A percentile compares a stretch with the other conserved stretches of the same genome.
These are phyloP conservation scores for Pseudomugil tenellus DNA, from an alignment of 2,797 vertebrate species.

Conservation along the genomic window DNA sequence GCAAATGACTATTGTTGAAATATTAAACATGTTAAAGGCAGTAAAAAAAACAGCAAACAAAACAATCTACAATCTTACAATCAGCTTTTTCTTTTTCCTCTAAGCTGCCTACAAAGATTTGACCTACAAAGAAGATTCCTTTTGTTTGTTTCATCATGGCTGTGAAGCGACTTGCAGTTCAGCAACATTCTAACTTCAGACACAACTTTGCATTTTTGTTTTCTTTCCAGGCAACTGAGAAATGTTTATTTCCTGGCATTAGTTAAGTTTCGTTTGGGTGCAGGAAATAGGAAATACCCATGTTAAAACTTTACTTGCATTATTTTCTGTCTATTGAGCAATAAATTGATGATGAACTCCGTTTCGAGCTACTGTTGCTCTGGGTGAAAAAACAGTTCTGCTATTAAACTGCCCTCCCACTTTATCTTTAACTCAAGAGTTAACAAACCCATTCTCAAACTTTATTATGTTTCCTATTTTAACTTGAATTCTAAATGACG, in stretches of 20 bases:
- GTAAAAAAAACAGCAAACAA: constrained; percentile 30
- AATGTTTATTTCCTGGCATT: background rate
- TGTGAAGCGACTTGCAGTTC: constrained; percentile 43
- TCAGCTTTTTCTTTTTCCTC: constrained; percentile 11
- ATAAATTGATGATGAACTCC: constrained; percentile 46
- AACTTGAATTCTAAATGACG: constrained; percentile 57
- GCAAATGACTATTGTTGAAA: constrained; percentile 13
- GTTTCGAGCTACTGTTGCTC: constrained; percentile 44
- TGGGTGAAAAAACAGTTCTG: constrained; percentile 31
- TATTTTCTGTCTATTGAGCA: constrained; percentile 49
- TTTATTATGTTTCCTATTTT: constrained; percentile 51
- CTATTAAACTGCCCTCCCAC: too few relatives aligned
- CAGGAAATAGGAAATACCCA: constrained; percentile 45
- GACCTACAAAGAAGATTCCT: constrained; percentile 32
- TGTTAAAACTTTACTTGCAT: constrained; percentile 36
- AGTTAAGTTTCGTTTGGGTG: constrained; percentile 29
- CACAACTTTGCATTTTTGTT: constrained; percentile 20
- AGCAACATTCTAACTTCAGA: constrained; percentile 43
- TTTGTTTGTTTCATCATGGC: constrained; percentile 34
- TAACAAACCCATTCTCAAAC: constrained; percentile 53
- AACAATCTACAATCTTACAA: constrained; percentile 34
- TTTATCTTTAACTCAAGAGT: constrained; percentile 32
- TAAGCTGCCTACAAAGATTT: constrained; percentile 51
- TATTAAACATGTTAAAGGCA: constrained; percentile 24
- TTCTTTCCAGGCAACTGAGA: background rate